Base-by-base conservation (phyloP, 2,113 vertebrate genomes). In the Notarius lentiginosus region DNA sequence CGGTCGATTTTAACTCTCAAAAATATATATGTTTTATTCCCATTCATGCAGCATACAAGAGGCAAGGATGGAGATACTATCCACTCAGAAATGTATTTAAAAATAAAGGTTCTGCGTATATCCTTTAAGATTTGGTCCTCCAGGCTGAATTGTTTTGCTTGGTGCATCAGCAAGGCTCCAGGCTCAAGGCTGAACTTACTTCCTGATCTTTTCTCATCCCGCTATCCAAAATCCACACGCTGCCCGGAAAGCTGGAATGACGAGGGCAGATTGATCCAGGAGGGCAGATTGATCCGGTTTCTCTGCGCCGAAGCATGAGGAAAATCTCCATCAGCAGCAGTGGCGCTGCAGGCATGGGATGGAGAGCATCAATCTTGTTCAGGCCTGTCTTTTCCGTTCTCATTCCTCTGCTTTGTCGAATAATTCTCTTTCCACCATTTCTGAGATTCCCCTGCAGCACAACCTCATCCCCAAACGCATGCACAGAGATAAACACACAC, bases 341-440 rank as follows among this genome's bases (percentile, higher is more conserved):
- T 73, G 85, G 77, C 27, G 51, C 81, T 92, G 88, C 70, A 82
- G 87, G 89, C 90, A 90, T 90, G 86, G 86, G 86, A 88, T 87
- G 84, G 88, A 92, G 89, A 86, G 86, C 91, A 93, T 94, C 91
- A 90, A 92, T 95, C 92, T 94, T 82, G 66, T 80, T 90, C 83
- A 73, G 55, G 77, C 73, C 55, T 80, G 47, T 90, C 76, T 84
- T 81, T 53, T 80, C 34, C 49, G 17, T 63, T 86, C 72, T 80
- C 66, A 82, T 70, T 83, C 53, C 91, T 91, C 91, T 93, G 90
- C 91, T 90, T 91, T 89, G 89, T 89, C 89, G 87, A 91, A 90
- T 93, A 93, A 93, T 94, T 94, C 91, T 93, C 90, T 58, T 91
- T 90, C 91, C 84, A 90, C 91, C 86, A 82, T 91, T 75, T 55